phyloP scores from a whole-genome alignment of 2,113 vertebrate species.

The Athene cunicularia region DNA sequence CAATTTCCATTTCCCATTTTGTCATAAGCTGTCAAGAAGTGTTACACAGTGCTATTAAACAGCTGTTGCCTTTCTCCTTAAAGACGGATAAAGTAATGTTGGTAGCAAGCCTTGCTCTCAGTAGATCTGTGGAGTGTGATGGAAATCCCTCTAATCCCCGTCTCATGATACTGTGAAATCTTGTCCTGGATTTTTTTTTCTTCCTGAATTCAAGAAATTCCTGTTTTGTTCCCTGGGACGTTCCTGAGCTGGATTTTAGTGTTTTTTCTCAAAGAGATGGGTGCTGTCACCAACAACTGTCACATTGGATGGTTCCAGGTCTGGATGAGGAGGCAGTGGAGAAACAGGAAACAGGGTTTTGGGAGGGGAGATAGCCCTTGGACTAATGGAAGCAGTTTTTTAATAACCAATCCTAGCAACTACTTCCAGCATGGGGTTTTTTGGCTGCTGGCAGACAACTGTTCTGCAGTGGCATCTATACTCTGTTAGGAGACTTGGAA shows the following conservation, averaged over 20 bases:
- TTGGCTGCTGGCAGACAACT: neutral
- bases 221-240: neutral
- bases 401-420: neutral
- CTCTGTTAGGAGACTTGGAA: neutral
- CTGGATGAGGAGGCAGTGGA: neutral
- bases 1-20: slow-evolving; percentile 30
- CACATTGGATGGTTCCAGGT: neutral
- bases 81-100: neutral
- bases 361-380: neutral
- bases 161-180: neutral
- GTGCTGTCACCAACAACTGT: neutral
- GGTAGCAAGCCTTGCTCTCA: neutral
- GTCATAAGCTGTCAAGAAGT: slow-evolving; percentile 7
- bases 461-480: neutral
- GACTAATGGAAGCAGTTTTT: neutral
- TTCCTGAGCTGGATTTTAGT: neutral
- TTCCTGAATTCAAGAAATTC: neutral
- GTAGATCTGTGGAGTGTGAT: neutral
- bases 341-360: neutral
- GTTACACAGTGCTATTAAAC: neutral
- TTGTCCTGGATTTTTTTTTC: neutral
- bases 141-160: neutral
- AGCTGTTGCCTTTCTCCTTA: neutral
- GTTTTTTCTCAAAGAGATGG: neutral
- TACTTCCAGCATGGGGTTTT: neutral